Percentiles rank a stretch among this genome's conserved stretches.
Conservation (phyloP, 53 echinoderm and acorn worm species). For the Apostichopus leukothele region DNA sequence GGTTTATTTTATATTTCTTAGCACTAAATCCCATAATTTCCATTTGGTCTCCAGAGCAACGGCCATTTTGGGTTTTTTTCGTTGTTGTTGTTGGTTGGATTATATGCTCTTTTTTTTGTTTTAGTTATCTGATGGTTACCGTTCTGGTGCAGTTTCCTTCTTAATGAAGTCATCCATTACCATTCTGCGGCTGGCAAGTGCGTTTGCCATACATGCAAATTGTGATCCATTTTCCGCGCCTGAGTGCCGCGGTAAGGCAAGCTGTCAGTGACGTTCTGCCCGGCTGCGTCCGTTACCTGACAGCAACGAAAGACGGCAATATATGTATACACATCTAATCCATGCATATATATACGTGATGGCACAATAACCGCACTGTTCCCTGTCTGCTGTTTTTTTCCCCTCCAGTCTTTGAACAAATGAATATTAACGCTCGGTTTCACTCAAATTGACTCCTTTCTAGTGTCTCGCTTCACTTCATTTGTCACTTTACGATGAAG, state of each 20-base stretch:
- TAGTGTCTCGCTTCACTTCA: not conserved
- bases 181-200: constrained; percentile 41
- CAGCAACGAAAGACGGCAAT: constrained; percentile 7
- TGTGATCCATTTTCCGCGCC: constrained; percentile 45
- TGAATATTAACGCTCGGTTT: constrained; percentile 42
- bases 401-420: constrained; percentile 17
- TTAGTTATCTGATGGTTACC: not conserved
- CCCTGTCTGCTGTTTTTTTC: not conserved
- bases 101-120: not conserved
- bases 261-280: constrained; percentile 42
- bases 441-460: constrained; percentile 26
- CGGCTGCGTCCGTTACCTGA: constrained; percentile 28
- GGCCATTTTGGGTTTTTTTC: not conserved
- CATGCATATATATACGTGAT: not conserved
- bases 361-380: not conserved
- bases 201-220: constrained; percentile 45
- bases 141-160: constrained; percentile 1
- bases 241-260: constrained; percentile 21
- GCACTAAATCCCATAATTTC: not conserved
- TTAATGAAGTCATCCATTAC: constrained; percentile 46
- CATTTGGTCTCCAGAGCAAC: not conserved
- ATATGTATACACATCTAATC: not conserved
- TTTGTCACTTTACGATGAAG: constrained; percentile 25
- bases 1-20: not conserved
- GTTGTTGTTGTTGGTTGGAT: not conserved